A percentile compares a stretch with the other conserved stretches of the same genome.
Evolutionary conservation across 2,113 vertebrate species (phyloP).

Genomic region (Paedocypris sp.): DNA sequence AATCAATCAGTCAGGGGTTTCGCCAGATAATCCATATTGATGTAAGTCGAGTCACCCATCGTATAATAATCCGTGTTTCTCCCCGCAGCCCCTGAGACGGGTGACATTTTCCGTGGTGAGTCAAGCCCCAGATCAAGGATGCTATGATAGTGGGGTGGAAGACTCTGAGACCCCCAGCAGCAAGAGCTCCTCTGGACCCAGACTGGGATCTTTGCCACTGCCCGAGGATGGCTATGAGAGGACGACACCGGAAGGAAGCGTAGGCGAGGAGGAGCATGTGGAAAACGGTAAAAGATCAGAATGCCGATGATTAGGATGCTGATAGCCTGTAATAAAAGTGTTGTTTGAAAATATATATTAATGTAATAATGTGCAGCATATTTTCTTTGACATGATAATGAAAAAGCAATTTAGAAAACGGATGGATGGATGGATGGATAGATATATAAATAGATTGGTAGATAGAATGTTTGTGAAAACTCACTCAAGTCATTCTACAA

Average conservation of each 20-base stretch:
- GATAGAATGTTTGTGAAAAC: no score
- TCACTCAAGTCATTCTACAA: no score
- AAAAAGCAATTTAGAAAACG: no score
- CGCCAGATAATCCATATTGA: constrained; percentile 1
- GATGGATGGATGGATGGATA: no score
- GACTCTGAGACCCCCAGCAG: constrained; percentile 95
- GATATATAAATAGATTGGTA: no score
- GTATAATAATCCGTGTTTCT: constrained; percentile 5
- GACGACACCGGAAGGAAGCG: constrained; percentile 91
- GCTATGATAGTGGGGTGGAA: constrained; percentile 91
- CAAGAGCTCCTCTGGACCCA: constrained; percentile 86
- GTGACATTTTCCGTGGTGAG: constrained; percentile 94
- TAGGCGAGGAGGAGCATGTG: constrained; percentile 93
- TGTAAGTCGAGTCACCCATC: background rate
- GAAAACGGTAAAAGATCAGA: constrained; percentile 72
- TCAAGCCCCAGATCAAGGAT: constrained; percentile 86
- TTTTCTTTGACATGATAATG: no score
- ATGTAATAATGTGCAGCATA: no score
- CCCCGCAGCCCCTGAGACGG: constrained; percentile 79
- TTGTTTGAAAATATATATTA: background rate
- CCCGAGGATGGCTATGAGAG: constrained; percentile 92
- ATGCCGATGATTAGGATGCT: background rate
- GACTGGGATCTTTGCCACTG: constrained; percentile 81
- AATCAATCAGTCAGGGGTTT: background rate
- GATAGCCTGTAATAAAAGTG: background rate